phyloP scores from a whole-genome alignment of 2,113 vertebrate genomes.

The Lichenostomus cassidix region DNA sequence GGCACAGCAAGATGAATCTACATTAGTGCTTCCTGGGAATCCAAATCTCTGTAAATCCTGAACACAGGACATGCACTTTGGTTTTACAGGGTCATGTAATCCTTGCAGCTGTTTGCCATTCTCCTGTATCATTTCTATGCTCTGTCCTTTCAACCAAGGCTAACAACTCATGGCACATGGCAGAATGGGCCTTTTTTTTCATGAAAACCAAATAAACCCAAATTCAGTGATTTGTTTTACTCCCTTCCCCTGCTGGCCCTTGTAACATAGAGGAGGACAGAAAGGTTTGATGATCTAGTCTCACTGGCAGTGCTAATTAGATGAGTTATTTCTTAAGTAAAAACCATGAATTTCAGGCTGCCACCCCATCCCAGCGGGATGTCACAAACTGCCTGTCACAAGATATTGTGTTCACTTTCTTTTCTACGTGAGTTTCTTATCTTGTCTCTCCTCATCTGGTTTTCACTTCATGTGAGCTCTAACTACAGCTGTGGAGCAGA shows the following conservation, averaged over 20 bases:
- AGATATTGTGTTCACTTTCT: background rate
- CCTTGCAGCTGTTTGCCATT: background rate
- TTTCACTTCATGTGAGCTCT: background rate
- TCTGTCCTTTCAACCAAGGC: background rate
- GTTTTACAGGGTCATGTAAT: background rate
- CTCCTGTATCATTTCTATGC: background rate
- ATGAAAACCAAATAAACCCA: background rate
- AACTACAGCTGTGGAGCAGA: background rate
- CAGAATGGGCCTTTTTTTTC: background rate
- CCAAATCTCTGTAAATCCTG: background rate
- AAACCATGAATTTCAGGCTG: background rate
- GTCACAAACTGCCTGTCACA: background rate
- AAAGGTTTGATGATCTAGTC: background rate
- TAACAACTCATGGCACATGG: background rate
- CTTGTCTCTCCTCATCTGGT: background rate
- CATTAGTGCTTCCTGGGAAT: constrained; percentile 26
- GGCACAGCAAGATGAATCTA: background rate
- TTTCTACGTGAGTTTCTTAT: background rate
- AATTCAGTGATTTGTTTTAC: background rate
- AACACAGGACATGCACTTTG: background rate
- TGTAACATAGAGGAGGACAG: background rate
- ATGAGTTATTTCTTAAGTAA: background rate
- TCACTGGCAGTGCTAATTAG: background rate
- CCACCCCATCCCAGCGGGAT: background rate
- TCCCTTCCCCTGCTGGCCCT: background rate